Evolutionary conservation across 2,797 vertebrate genomes (phyloP), one percentile per base, ranked within the genome.

Genomic region (Meriones psammophilus): DNA sequence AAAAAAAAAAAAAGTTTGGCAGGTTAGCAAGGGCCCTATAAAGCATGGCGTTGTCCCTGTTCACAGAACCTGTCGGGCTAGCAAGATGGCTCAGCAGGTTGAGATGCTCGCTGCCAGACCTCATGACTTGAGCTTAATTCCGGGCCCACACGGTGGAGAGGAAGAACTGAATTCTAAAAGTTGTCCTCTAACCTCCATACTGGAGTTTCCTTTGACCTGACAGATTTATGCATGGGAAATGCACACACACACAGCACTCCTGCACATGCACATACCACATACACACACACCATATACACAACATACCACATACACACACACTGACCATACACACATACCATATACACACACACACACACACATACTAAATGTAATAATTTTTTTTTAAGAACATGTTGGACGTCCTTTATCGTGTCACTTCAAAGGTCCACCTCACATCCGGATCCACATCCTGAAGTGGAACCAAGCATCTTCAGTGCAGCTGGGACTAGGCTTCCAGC

Each of bases 341-440:
- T 5, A 36, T 4, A 46, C 1, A 76, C 28, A 76, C 74, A 54
- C 46, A 54, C 46, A 76, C 28, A 76, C 42, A 77, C 3, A 26
- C 39, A 54, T 24, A 50, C 14, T 78, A 54, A 54, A 77, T 50
- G 74, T 77, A 50, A 77, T 30, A 30, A 4, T 30, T 50, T 30
- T 14, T 46, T 46, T 28, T 15, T 46, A 77, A 77, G 39, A 77
- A 18, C 20, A 42, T 13, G 13, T 33, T 56, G 42, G 20, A 39
- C 60, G 73, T n/a, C 39, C 85, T 81, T 89, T 79, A n/a, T 24
- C 56, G 50, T 81, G 73, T 13, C 68, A 81, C 69, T 90, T 90
- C 1, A 0, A 50, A 64, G 84, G 64, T 89, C 68, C 69, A 50
- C 2, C n/a, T 81, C 76, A 33, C 28, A 71, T 14, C 69, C 64